These are phyloP conservation scores for Brachypteracias leptosomus DNA, from an alignment of 2,113 vertebrate species.

Conservation along the genomic window DNA sequence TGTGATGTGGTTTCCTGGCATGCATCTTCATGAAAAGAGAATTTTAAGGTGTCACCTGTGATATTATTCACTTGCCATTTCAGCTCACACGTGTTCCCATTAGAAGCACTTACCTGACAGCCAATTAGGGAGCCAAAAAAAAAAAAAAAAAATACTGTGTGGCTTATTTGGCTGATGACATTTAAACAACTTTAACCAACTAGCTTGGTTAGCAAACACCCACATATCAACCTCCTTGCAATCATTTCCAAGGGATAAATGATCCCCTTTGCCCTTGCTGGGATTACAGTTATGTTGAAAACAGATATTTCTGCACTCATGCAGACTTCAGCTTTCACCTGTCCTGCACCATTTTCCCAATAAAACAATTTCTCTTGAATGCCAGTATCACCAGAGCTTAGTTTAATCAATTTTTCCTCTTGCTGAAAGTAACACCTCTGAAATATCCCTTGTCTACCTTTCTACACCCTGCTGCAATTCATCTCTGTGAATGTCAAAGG, in stretches of 20 bases:
- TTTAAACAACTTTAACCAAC: background rate
- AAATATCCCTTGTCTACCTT: background rate
- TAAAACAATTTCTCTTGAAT: background rate
- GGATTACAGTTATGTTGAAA: background rate
- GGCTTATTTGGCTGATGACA: background rate
- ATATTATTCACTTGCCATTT: background rate
- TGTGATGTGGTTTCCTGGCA: background rate
- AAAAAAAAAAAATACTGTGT: background rate
- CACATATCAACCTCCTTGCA: background rate
- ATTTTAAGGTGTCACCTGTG: background rate
- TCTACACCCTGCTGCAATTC: background rate
- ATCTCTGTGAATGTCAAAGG: fast-evolving
- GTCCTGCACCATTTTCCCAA: background rate
- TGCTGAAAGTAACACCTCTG: background rate
- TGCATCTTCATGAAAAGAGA: background rate
- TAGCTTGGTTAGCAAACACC: background rate
- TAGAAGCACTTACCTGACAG: background rate
- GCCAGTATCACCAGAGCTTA: background rate
- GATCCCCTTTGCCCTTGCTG: background rate
- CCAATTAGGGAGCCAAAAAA: background rate
- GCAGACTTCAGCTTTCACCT: background rate
- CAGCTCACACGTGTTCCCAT: background rate
- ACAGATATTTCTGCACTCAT: background rate
- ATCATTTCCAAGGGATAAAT: background rate
- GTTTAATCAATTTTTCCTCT: background rate